Base-by-base conservation (phyloP, 1,140 invertebrate species). In the Atta cephalotes region DNA sequence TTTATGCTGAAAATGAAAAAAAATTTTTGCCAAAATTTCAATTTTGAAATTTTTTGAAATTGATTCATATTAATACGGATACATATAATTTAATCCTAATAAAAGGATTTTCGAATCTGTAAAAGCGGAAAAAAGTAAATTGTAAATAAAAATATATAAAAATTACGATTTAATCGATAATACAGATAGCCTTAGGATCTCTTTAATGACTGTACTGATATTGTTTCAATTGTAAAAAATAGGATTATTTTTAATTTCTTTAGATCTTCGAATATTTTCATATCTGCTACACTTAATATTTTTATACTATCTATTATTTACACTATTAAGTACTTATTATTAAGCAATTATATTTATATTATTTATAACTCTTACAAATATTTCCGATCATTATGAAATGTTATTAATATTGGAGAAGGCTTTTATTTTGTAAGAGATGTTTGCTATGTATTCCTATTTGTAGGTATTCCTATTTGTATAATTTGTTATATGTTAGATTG, bases 371-470 rank as follows among this genome's bases (percentile, higher is more conserved):
- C n/a, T 81, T 35, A n/a, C 1, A n/a, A 68, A 66, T 70, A 6
- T 56, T 80, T 60, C 9, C 18, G n/a, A 80, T 18, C 2, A 14
- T 81, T 45, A 45, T 70, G n/a, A 80, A 68, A 81, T 45, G 53
- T 56, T 70, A 53, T 28, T 70, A 16, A 70, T 70, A 3, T 81
- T 21, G 21, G 14, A 56, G 45, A 68, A 80, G n/a, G 21, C 4
- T 71, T 25, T 81, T 45, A 71, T 71, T 81, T 81, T 56, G 71
- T 45, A 71, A 81, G 66, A 39, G 31, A 45, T 81, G 60, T 66
- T 79, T 51, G 39, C 12, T 28, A 53, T 28, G 7, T 28, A 45
- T 65, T 49, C 18, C 39, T 25, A 51, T 51, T 58, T 81, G 66
- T 58, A 53, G 6, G 7, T 28, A 45, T 65, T 49, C 18, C 39